Base-by-base conservation (phyloP, 92 coral and sea anemone genomes). In the Parazoanthus atlanticus region DNA sequence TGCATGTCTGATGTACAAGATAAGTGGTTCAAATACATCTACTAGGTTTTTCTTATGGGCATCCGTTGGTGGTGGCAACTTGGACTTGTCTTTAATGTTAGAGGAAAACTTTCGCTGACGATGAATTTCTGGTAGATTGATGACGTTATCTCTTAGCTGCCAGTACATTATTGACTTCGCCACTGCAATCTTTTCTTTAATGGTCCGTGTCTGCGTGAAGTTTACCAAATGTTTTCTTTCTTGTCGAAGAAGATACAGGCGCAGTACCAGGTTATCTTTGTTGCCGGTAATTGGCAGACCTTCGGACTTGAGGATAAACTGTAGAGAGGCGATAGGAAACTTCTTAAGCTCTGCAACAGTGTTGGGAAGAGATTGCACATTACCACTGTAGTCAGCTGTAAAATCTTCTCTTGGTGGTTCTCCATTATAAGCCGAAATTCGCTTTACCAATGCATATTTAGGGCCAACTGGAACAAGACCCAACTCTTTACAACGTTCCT, bases 271-370 rank as follows among this genome's bases (percentile, higher is more conserved):
- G 49, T 46, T 11, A 46, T 46, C 49, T 8, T 46, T 74, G 3
- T 32, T 26, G 78, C 36, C 78, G 21, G 38, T 9, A 28, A 74
- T 65, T 19, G 71, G 28, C 1, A 74, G 78, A 74, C 34, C 16
- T 74, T 33, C 46, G 34, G 78, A 72, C 77, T 21, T 89, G 3
- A 93, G 84, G 7, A 93, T 91, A 69, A 90, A 88, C 71, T 93
- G 65, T 31, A 93, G 52, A 23, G 90, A 78, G 3, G 93, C 81
- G 25, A 91, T 84, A 0, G 94, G 82, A n/a, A 89, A 72, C 73
- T 87, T 93, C 61, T 76, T 90, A 1, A 93, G 85, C 31, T 91
- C 87, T 64, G 65, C 41, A 29, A 88, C 32, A 15, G 71, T 47
- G 26, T 83, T 56, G 29, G 93, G 92, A 38, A 89, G 76, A 26